These are phyloP conservation scores for Pseudachorutes palmiensis DNA, from an alignment of 1,140 invertebrate genomes.

Conservation along the genomic window DNA sequence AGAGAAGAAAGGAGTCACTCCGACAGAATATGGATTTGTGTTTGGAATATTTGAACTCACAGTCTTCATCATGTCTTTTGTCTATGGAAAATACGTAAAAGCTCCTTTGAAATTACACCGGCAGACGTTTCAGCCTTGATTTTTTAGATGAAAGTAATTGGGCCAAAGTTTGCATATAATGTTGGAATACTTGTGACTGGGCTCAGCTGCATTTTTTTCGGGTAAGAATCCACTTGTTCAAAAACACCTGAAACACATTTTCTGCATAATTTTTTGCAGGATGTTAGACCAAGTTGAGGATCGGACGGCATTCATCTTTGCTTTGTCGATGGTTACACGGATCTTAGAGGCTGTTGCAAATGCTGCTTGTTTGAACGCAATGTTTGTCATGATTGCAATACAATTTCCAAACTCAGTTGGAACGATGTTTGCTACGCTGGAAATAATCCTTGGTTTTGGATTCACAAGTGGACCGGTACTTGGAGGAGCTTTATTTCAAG, in stretches of 20 bases:
- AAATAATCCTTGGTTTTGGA: constrained; percentile 1
- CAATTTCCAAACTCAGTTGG: constrained; percentile 58
- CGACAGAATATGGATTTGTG: background rate
- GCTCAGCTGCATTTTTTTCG: background rate
- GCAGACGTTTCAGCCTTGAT: background rate
- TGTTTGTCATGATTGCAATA: constrained; percentile 51
- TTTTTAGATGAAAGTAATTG: background rate
- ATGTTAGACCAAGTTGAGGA: constrained; percentile 47
- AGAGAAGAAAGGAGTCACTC: background rate
- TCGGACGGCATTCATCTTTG: constrained; percentile 48
- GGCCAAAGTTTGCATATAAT: background rate
- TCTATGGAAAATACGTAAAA: background rate
- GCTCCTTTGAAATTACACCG: background rate
- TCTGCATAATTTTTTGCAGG: too few relatives aligned
- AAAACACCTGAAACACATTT: too few relatives aligned
- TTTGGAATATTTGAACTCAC: background rate
- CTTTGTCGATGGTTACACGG: constrained; percentile 49
- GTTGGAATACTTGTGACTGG: background rate
- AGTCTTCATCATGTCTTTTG: background rate
- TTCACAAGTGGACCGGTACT: background rate
- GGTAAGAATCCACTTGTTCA: too few relatives aligned
- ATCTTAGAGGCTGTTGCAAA: constrained; percentile 53
- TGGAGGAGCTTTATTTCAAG: background rate
- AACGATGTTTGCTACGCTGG: constrained; percentile 46
- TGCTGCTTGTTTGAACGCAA: constrained; percentile 52